These are phyloP conservation scores for Mizuhopecten yessoensis DNA, from an alignment of 1,140 invertebrate genomes.

Conservation along the genomic window DNA sequence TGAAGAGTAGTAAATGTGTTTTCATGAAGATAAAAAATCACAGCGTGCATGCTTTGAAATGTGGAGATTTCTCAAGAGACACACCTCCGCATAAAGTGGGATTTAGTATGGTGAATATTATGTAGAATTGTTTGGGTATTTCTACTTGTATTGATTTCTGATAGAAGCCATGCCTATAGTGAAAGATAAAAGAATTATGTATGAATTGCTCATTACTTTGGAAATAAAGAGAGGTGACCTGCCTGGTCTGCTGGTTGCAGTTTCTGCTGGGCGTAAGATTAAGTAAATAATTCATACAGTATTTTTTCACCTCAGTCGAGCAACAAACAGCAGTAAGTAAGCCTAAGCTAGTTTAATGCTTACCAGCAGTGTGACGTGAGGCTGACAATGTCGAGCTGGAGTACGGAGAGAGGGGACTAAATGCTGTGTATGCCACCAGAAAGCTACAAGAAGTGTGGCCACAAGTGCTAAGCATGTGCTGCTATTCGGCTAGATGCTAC, in stretches of 20 bases:
- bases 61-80: background rate
- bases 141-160: background rate
- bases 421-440: background rate
- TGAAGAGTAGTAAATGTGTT: background rate
- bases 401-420: background rate
- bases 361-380: background rate
- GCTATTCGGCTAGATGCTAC: background rate
- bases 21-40: conserved; percentile 32
- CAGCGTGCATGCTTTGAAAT: background rate
- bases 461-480: background rate
- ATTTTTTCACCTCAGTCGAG: conserved; percentile 22
- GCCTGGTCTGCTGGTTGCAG: background rate
- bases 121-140: background rate
- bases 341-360: background rate
- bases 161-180: background rate
- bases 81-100: background rate
- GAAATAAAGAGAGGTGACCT: conserved; percentile 17
- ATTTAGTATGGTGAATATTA: background rate
- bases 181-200: background rate
- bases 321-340: background rate
- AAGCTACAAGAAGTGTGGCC: background rate
- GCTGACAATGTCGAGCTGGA: background rate
- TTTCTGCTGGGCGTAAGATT: conserved; percentile 16
- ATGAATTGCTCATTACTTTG: conserved; percentile 9
- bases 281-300: conserved; percentile 21